These are phyloP conservation scores for Lasioglossum villosulum DNA, from an alignment of 2,888 invertebrate genomes.

Conservation along the genomic window DNA sequence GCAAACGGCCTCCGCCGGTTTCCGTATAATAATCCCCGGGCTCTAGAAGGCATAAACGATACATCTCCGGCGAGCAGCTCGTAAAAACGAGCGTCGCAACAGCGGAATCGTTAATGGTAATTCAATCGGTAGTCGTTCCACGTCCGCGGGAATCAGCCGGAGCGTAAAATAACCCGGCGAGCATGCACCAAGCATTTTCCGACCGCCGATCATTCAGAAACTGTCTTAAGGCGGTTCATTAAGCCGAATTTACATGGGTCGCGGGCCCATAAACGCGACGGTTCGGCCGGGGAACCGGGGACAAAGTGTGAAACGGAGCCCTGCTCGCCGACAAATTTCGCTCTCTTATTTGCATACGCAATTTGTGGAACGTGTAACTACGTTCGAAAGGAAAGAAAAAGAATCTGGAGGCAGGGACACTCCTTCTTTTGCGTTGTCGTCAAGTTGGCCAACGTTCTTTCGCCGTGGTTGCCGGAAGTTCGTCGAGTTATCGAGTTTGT, in stretches of 20 bases:
- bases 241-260: slow-evolving; percentile 10
- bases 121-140: slow-evolving; percentile 12
- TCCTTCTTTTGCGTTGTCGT: slow-evolving; percentile 37
- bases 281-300: background rate
- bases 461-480: slow-evolving; percentile 56
- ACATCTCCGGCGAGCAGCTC: background rate
- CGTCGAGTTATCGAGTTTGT: slow-evolving; percentile 4
- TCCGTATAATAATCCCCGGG: slow-evolving; percentile 2
- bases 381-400: background rate
- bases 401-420: too few relatives aligned
- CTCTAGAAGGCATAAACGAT: background rate
- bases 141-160: slow-evolving; percentile 13
- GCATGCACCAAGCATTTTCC: background rate
- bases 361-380: slow-evolving; percentile 37
- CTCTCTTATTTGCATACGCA: slow-evolving; percentile 44
- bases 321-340: slow-evolving; percentile 49
- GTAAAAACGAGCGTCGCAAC: background rate
- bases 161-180: slow-evolving; percentile 1
- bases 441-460: slow-evolving; percentile 34
- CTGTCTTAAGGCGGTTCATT: slow-evolving; percentile 7
- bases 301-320: slow-evolving; percentile 39
- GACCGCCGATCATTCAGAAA: slow-evolving; percentile 1
- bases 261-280: background rate
- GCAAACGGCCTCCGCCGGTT: background rate
- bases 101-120: slow-evolving; percentile 13